phyloP scores from a whole-genome alignment of 2,888 invertebrate genomes.

The Hybos culiciformis region DNA sequence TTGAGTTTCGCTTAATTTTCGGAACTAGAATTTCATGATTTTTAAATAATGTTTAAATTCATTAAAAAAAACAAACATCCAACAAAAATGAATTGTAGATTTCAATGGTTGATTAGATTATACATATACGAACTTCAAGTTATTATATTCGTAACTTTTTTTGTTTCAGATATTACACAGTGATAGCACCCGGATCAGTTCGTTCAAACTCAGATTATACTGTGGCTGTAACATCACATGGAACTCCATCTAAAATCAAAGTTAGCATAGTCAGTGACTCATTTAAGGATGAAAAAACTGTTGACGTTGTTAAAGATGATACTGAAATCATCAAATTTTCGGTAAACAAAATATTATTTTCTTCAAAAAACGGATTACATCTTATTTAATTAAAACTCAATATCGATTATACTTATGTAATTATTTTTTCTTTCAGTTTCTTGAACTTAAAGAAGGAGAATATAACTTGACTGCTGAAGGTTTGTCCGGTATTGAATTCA shows the following conservation, averaged over 20 bases:
- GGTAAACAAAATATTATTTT: constrained; percentile 38
- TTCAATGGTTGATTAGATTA: too few species aligned
- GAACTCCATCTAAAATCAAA: constrained; percentile 50
- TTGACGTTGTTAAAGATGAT: constrained; percentile 54
- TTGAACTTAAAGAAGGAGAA: constrained; percentile 20
- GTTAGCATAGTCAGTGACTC: constrained; percentile 61
- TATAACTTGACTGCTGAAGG: constrained; percentile 38
- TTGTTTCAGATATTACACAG: constrained; percentile 43
- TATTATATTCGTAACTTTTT: too few species aligned
- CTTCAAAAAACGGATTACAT: too few species aligned
- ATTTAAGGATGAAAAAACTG: constrained; percentile 53
- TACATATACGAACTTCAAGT: too few species aligned
- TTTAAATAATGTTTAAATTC: too few species aligned
- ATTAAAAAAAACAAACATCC: too few species aligned
- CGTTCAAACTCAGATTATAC: constrained; percentile 73
- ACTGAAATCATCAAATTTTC: constrained; percentile 58
- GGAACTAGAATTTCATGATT: too few species aligned
- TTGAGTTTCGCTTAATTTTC: too few species aligned
- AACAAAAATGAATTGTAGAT: too few species aligned
- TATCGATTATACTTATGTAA: too few species aligned
- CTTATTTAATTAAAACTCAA: too few species aligned
- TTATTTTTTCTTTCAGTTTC: constrained; percentile 12
- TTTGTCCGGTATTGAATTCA: constrained; percentile 56
- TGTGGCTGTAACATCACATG: constrained; percentile 53
- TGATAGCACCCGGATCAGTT: constrained; percentile 64